These are phyloP conservation scores for Drosophila siamana DNA, from an alignment of 2,888 invertebrate species.

Conservation along the genomic window DNA sequence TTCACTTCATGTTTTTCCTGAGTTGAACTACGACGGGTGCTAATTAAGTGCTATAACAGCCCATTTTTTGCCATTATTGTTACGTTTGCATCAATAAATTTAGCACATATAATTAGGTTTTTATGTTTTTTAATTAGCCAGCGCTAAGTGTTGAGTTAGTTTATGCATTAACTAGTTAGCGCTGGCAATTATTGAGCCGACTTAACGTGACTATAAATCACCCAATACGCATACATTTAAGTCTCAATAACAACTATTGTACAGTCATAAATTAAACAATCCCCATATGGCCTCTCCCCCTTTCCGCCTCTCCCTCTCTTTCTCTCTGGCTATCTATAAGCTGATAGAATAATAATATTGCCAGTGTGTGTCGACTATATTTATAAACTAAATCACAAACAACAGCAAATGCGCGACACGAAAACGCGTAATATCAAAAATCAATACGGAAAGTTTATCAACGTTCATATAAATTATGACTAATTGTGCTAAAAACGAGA, in stretches of 20 bases:
- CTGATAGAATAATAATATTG: slow-evolving; percentile 27
- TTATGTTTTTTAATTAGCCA: slow-evolving; percentile 20
- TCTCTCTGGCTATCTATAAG: slow-evolving; percentile 33
- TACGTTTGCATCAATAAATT: slow-evolving; percentile 34
- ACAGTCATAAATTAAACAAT: slow-evolving; percentile 69
- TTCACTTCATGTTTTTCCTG: slow-evolving; percentile 26
- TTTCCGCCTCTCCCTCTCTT: not conserved
- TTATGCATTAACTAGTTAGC: slow-evolving; percentile 12
- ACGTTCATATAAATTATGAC: slow-evolving; percentile 74
- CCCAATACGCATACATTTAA: slow-evolving; percentile 23
- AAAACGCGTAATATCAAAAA: slow-evolving; percentile 69
- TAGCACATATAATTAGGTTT: slow-evolving; percentile 21
- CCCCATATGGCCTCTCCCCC: slow-evolving; percentile 55
- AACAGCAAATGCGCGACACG: slow-evolving; percentile 58
- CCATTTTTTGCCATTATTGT: slow-evolving; percentile 27
- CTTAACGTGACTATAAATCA: slow-evolving; percentile 33
- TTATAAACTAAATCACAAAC: slow-evolving; percentile 74
- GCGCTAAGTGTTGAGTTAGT: slow-evolving; percentile 14
- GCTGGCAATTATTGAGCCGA: slow-evolving; percentile 12
- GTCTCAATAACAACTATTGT: slow-evolving; percentile 62
- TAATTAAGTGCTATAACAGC: slow-evolving; percentile 70
- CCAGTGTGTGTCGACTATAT: slow-evolving; percentile 37
- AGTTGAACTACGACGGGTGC: slow-evolving; percentile 46
- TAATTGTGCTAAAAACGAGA: slow-evolving; percentile 81
- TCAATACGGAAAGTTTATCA: slow-evolving; percentile 75